Evolutionary conservation across 1,140 invertebrate species (phyloP).

Genomic region (Pachypsylla venusta): DNA sequence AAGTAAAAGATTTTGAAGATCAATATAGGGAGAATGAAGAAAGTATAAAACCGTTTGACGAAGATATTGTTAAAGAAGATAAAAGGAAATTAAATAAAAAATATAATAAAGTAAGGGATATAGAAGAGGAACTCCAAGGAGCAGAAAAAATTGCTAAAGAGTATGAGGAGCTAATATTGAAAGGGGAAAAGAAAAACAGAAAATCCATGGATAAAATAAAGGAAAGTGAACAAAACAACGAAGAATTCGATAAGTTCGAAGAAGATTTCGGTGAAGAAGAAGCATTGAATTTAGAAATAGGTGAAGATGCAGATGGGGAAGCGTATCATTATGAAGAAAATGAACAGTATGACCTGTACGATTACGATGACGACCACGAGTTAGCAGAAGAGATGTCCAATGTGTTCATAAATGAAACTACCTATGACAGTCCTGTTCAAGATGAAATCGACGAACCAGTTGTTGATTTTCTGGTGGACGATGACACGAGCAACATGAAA

Average conservation of each 20-base stretch:
- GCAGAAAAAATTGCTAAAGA: background rate
- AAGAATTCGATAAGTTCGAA: background rate
- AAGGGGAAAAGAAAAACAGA: background rate
- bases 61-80: background rate
- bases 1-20: background rate
- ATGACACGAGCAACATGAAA: background rate
- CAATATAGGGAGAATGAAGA: background rate
- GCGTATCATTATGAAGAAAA: background rate
- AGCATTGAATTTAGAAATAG: too few species aligned
- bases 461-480: background rate
- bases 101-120: background rate
- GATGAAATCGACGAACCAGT: background rate
- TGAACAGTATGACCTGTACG: background rate
- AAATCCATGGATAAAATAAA: background rate
- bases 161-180: background rate
- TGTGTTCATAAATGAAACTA: background rate
- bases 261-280: background rate
- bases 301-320: background rate
- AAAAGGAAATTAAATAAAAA: background rate
- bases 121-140: background rate
- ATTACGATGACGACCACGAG: background rate
- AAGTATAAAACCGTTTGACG: background rate
- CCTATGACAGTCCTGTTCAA: background rate
- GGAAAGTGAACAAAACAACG: background rate
- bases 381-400: background rate